phyloP scores from a whole-genome alignment of 2,113 vertebrate genomes.

The Crotalus tigris region DNA sequence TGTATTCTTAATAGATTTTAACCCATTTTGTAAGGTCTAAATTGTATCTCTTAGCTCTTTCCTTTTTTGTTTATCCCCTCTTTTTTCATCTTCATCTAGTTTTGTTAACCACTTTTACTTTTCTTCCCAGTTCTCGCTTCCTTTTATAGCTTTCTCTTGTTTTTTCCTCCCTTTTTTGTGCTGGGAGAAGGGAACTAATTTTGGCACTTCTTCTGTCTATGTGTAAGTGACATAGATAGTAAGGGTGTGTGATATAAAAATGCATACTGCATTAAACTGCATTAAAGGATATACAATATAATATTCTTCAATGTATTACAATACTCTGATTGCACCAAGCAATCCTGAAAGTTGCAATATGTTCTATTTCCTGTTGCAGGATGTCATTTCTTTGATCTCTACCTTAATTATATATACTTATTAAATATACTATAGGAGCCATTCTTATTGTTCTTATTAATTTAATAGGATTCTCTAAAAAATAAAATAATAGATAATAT shows the following conservation, averaged over 20 bases:
- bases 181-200: not conserved
- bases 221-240: not conserved
- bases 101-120: not conserved
- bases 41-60: not conserved
- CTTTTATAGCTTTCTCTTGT: not conserved
- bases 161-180: not conserved
- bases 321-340: not conserved
- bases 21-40: not conserved
- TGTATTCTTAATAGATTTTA: not conserved
- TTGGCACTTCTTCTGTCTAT: not conserved
- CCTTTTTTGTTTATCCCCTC: not conserved
- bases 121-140: not conserved
- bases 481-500: not conserved
- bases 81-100: not conserved
- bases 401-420: not conserved
- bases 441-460: not conserved
- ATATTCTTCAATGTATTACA: not conserved
- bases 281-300: not conserved
- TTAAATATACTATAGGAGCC: not conserved
- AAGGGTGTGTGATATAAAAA: not conserved
- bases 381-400: not conserved
- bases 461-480: not conserved
- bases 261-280: no score
- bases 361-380: slow-evolving; percentile 13
- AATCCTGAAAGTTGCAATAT: slow-evolving; percentile 36